A percentile compares a stretch with the other conserved stretches of the same genome.
Evolutionary conservation across 2,113 vertebrate species (phyloP).

Genomic region (Arothron firmamentum): DNA sequence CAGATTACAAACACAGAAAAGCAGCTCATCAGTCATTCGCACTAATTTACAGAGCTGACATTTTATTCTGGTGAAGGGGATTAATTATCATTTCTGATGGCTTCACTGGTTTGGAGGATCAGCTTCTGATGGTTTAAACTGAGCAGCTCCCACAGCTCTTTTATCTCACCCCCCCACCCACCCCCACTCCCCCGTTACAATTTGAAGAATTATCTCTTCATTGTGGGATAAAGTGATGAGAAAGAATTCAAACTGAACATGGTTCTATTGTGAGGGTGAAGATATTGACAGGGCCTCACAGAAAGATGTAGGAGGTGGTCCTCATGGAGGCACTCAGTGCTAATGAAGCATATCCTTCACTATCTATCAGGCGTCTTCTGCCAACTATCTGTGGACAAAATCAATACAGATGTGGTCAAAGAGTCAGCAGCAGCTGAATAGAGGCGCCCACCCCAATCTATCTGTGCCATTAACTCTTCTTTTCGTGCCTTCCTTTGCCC

Average conservation of each 20-base stretch:
- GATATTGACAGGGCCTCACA: slow-evolving; percentile 50
- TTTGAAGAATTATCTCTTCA: slow-evolving; percentile 44
- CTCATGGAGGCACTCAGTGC: slow-evolving; percentile 30
- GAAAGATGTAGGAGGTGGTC: slow-evolving; percentile 52
- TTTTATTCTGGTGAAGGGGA: background rate
- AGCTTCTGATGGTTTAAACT: slow-evolving; percentile 2
- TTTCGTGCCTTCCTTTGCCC: slow-evolving; percentile 27
- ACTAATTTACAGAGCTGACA: background rate
- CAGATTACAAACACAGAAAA: too few species aligned
- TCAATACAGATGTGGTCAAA: slow-evolving; percentile 70
- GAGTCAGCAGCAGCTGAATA: slow-evolving; percentile 56
- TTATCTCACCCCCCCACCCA: slow-evolving; percentile 18
- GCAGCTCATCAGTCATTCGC: too few species aligned
- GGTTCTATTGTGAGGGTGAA: slow-evolving; percentile 25
- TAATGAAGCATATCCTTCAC: slow-evolving; percentile 69
- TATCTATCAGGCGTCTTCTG: slow-evolving; percentile 58
- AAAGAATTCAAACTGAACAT: slow-evolving; percentile 27
- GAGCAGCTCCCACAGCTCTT: slow-evolving; percentile 12
- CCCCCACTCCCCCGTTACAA: slow-evolving; percentile 6
- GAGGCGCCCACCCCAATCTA: slow-evolving; percentile 47
- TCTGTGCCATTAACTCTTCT: slow-evolving; percentile 52
- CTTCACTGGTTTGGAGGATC: slow-evolving; percentile 14
- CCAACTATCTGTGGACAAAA: slow-evolving; percentile 59
- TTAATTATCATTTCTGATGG: background rate
- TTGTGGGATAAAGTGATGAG: slow-evolving; percentile 40